Conservation (phyloP, 2,797 vertebrate species). For the Siniperca scherzeri region DNA sequence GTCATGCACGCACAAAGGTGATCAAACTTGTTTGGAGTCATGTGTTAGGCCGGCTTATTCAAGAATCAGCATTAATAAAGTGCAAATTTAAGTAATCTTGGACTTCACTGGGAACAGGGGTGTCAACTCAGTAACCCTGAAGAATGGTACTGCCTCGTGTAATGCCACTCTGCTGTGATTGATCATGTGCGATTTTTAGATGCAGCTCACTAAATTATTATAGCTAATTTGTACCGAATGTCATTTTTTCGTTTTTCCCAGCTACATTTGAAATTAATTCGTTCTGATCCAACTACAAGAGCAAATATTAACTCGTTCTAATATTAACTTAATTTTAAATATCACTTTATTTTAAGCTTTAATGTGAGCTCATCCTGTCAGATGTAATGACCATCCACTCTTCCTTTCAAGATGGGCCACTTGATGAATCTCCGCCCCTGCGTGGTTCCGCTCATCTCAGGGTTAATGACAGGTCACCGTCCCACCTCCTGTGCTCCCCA, state of each 20-base stretch:
- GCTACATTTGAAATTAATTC: background rate
- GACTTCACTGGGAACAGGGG: constrained; percentile 13
- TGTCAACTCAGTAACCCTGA: constrained; percentile 32
- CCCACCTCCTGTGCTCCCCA: constrained; percentile 70
- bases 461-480: constrained; percentile 82
- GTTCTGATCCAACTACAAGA: background rate
- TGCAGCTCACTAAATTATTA: background rate
- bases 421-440: constrained; percentile 58
- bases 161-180: constrained; percentile 35
- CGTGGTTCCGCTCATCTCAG: constrained; percentile 74
- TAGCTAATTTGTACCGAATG: background rate
- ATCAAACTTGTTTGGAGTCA: constrained; percentile 29
- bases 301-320: background rate
- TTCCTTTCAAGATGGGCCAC: constrained; percentile 53
- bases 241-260: constrained; percentile 8
- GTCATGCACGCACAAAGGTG: background rate
- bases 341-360: background rate
- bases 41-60: background rate
- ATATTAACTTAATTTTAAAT: background rate
- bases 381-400: constrained; percentile 30
- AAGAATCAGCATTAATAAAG: constrained; percentile 13
- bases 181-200: constrained; percentile 29
- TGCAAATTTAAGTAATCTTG: background rate
- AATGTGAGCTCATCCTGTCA: constrained; percentile 3
- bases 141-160: constrained; percentile 27